These are phyloP conservation scores for Agrilus biguttatus DNA, from an alignment of 2,888 invertebrate species.

Conservation along the genomic window DNA sequence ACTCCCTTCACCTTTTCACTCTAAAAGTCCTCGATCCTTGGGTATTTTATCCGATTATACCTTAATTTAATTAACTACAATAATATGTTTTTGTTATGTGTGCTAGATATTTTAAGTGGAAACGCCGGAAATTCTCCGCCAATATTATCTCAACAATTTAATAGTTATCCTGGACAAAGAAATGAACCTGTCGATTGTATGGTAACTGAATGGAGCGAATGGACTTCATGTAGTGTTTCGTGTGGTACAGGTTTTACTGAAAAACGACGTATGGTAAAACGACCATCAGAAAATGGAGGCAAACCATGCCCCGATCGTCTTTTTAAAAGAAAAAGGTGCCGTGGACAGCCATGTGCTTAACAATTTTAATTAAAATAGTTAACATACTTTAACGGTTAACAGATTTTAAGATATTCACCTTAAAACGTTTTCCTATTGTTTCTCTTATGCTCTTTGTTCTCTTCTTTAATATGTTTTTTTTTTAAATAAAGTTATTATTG, in stretches of 20 bases:
- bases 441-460: not conserved
- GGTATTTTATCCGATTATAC: not conserved
- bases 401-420: not conserved
- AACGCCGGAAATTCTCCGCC: conserved; percentile 5
- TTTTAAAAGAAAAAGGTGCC: conserved; percentile 43
- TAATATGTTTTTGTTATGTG: not conserved
- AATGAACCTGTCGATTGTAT: conserved; percentile 41
- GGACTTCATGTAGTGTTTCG: conserved; percentile 66
- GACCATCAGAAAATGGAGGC: conserved; percentile 48
- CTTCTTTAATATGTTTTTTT: not conserved
- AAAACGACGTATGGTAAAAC: conserved; percentile 46
- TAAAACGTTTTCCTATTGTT: too few relatives aligned
- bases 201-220: conserved; percentile 67
- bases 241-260: conserved; percentile 65
- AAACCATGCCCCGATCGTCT: conserved; percentile 46
- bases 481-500: not conserved
- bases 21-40: too few relatives aligned
- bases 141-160: not conserved
- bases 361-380: not conserved
- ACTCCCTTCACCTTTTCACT: too few relatives aligned
- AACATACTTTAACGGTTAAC: not conserved
- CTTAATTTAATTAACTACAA: too few relatives aligned
- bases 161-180: conserved; percentile 3
- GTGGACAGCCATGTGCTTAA: conserved; percentile 11
- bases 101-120: conserved; percentile 17